Evolutionary conservation across 2,888 invertebrate genomes (phyloP).

Genomic region (Julus scanicus): DNA sequence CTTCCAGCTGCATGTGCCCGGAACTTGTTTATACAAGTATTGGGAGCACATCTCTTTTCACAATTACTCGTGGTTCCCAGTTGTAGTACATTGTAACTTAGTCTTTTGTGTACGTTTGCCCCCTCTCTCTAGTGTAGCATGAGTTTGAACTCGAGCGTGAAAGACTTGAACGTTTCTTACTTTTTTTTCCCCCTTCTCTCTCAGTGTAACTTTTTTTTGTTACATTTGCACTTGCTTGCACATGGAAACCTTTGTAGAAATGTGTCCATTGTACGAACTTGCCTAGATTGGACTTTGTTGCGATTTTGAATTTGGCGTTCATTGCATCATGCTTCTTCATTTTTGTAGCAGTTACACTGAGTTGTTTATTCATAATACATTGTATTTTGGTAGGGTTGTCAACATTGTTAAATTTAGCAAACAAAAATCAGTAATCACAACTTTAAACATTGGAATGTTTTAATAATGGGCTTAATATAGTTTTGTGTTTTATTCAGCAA

Average conservation of each 20-base stretch:
- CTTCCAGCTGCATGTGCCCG: conserved; percentile 7
- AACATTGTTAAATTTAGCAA: no score
- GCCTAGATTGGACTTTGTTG: background rate
- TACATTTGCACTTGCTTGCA: conserved; percentile 6
- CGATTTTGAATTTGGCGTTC: background rate
- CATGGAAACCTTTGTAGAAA: conserved; percentile 23
- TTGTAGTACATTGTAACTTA: background rate
- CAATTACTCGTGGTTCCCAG: conserved; percentile 40
- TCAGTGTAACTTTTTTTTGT: conserved; percentile 13
- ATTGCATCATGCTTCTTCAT: background rate
- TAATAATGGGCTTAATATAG: background rate
- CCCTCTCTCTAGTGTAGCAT: conserved; percentile 11
- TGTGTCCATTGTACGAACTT: background rate
- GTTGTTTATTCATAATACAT: background rate
- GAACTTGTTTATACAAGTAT: background rate
- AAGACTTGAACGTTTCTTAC: background rate
- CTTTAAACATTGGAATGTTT: no score
- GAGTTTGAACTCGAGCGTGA: conserved; percentile 47
- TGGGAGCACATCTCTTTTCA: conserved; percentile 14
- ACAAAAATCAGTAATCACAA: no score
- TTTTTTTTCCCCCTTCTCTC: background rate
- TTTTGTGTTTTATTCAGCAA: no score
- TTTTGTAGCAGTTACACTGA: background rate
- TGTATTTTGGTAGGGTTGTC: background rate
- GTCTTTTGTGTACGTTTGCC: conserved; percentile 45